Conservation (phyloP, 2,113 vertebrate genomes). For the Saccopteryx bilineata region DNA sequence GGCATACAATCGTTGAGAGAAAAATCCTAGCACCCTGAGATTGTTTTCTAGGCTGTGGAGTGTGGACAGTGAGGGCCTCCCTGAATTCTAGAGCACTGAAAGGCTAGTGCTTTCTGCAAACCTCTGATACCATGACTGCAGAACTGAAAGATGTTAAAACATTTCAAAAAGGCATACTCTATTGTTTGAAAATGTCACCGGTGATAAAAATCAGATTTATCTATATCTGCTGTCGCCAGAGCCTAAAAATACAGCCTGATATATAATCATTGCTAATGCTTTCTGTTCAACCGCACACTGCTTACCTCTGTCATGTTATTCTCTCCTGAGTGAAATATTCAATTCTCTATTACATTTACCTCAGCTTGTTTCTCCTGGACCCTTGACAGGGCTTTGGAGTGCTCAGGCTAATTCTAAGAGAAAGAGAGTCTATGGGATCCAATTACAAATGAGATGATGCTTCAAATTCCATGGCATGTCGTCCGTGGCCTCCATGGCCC, state of each 20-base stretch:
- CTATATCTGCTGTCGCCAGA: slow-evolving; percentile 32
- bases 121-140: not conserved
- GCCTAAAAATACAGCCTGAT: slow-evolving; percentile 38
- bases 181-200: slow-evolving; percentile 59
- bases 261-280: slow-evolving; percentile 62
- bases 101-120: not conserved
- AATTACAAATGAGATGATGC: not conserved
- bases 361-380: not conserved
- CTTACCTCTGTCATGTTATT: slow-evolving; percentile 55
- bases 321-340: slow-evolving; percentile 38
- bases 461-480: not conserved
- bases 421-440: not conserved
- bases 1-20: not conserved
- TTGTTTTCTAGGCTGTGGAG: not conserved
- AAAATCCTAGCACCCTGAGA: not conserved
- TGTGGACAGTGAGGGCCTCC: not conserved
- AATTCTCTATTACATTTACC: not conserved
- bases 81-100: not conserved
- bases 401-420: not conserved
- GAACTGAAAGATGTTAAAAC: not conserved
- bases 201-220: slow-evolving; percentile 53
- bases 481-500: not conserved
- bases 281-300: slow-evolving; percentile 42
- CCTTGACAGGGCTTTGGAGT: not conserved
- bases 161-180: slow-evolving; percentile 1